Base-by-base conservation (phyloP, 1,140 invertebrate species). In the Drosophila ohnishii region DNA sequence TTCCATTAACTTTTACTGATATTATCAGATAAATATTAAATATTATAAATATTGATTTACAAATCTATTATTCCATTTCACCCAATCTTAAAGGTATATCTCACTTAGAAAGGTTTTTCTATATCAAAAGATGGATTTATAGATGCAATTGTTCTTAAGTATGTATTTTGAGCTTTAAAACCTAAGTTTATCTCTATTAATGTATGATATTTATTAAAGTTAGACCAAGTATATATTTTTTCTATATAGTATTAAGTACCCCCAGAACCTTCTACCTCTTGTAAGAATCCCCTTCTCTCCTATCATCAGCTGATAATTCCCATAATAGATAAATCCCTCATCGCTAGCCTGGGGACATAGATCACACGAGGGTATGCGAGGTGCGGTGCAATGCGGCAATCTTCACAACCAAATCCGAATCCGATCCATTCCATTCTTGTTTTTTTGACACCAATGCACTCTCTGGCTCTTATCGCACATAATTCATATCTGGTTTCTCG, bases 401-500 rank as follows among this genome's bases (percentile, higher is more conserved):
- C 55, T 13, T 32, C 10, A 9, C 35, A 30, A n/a, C 13, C n/a
- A 8, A 16, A 34, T 30, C 48, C 59, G 30, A 73, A 14, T 53
- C 39, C 45, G 34, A 45, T 48, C 30, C 50, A 47, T 30, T 74
- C 45, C 69, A 70, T 62, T 77, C 73, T 76, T 51, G 73, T 77
- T 77, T 75, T 72, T 83, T 87, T 87, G 84, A 87, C 83, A 87
- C 83, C 83, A 80, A 79, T 87, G 83, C 83, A 88, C 84, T 83
- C 83, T 83, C 40, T 13, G 63, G 61, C 74, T 79, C 84, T 87
- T 87, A 87, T 87, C 83, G 67, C 84, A 56, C 64, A 87, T 86
- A 83, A 87, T 87, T 88, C 83, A 88, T 86, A 86, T 86, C 83
- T 86, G 84, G 83, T 85, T 85, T 85, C 78, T 86, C 67, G 78